A percentile compares a stretch with the other conserved stretches of the same genome.
Evolutionary conservation across 2,888 invertebrate species (phyloP).

Genomic region (Branchellion lobata): DNA sequence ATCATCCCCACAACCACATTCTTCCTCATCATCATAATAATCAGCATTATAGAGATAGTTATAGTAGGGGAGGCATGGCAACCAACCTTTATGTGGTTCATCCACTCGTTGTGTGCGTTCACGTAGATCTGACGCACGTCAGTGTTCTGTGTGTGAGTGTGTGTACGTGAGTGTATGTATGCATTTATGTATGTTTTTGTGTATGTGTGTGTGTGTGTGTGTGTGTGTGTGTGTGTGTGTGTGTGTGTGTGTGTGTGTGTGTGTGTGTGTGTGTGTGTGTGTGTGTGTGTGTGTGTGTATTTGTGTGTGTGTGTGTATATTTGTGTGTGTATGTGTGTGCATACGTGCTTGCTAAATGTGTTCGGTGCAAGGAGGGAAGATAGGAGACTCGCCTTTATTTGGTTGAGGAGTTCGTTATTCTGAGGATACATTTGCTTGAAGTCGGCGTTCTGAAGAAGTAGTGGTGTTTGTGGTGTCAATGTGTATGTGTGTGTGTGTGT

Average conservation of each 20-base stretch:
- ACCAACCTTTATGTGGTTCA: conserved; percentile 8
- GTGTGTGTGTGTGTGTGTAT: conserved; percentile 37
- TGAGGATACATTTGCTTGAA: conserved; percentile 52
- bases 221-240: conserved; percentile 34
- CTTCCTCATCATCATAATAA: no score
- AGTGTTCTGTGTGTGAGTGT: conserved; percentile 37
- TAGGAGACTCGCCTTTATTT: conserved; percentile 48
- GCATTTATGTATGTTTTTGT: background rate
- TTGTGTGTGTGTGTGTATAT: conserved; percentile 21
- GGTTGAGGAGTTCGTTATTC: conserved; percentile 50
- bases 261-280: conserved; percentile 38
- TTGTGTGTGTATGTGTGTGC: conserved; percentile 19
- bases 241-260: conserved; percentile 32
- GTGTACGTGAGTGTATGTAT: conserved; percentile 7
- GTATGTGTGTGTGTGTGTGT: conserved; percentile 31
- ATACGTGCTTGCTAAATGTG: background rate
- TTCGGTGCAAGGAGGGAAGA: background rate
- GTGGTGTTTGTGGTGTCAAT: no score
- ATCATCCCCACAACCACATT: no score
- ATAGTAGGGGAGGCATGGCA: no score
- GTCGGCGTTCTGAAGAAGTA: conserved; percentile 49
- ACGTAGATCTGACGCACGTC: background rate
- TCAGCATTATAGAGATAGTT: no score
- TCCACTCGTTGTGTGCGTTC: conserved; percentile 16
- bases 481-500: conserved; percentile 12